phyloP scores from a whole-genome alignment of 2,113 vertebrate genomes.

The Xenopus tropicalis region UCB_Xtro_10.0 CM004443.2:56963501-56964000 shows the following conservation, averaged over 20 bases:
- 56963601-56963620: slow-evolving; percentile 27
- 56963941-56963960: no score
- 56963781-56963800: slow-evolving; percentile 13
- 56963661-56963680: slow-evolving; percentile 23
- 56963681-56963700: slow-evolving; percentile 7
- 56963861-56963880: no score
- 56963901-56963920: no score
- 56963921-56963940: no score
- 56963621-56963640: slow-evolving; percentile 30
- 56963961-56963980: no score
- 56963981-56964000: no score
- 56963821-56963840: background rate
- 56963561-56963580: slow-evolving; percentile 31
- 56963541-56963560: slow-evolving; percentile 2
- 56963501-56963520: no score
- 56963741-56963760: background rate
- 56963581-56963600: slow-evolving; percentile 21
- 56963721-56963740: slow-evolving; percentile 4
- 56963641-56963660: slow-evolving; percentile 26
- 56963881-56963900: no score
- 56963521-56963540: no score
- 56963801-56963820: background rate
- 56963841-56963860: no score
- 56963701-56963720: background rate
- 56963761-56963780: slow-evolving; percentile 11